Percentiles rank a stretch among this genome's conserved stretches.
Conservation (phyloP, 2,113 vertebrate genomes). For the Campylomormyrus numenius region DNA sequence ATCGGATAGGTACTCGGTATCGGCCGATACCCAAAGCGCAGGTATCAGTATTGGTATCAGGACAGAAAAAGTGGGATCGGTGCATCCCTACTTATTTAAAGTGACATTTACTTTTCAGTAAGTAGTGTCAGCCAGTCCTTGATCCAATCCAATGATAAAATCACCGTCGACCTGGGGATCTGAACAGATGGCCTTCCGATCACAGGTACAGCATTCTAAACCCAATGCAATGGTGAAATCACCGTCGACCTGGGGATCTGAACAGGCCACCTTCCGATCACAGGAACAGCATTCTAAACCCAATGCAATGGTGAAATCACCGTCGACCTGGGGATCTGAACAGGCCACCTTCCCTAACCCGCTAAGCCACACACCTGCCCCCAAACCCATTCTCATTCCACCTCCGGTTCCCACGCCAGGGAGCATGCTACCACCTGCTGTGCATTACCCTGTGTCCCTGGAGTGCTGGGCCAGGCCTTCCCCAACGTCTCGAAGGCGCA, state of each 20-base stretch:
- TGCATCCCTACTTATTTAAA: neutral
- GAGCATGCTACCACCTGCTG: neutral
- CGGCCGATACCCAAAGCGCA: too few relatives aligned
- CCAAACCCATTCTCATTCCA: neutral
- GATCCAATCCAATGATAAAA: neutral
- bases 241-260: neutral
- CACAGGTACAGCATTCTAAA: too few relatives aligned
- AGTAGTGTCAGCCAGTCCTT: neutral
- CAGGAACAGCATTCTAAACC: neutral
- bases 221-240: too few relatives aligned
- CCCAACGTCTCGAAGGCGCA: constrained; percentile 86
- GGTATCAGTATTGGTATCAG: too few relatives aligned
- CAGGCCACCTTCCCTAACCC: neutral
- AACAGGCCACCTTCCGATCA: neutral
- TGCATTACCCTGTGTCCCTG: constrained; percentile 75
- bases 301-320: neutral
- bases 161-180: too few relatives aligned
- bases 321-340: neutral
- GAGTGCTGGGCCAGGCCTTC: constrained; percentile 80
- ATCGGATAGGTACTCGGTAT: too few relatives aligned
- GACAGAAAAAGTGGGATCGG: too few relatives aligned
- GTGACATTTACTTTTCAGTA: neutral
- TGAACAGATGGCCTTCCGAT: too few relatives aligned
- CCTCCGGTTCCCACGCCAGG: neutral
- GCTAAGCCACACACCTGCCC: neutral